Conservation (phyloP, 2,888 invertebrate genomes). For the Pherbina coryleti region DNA sequence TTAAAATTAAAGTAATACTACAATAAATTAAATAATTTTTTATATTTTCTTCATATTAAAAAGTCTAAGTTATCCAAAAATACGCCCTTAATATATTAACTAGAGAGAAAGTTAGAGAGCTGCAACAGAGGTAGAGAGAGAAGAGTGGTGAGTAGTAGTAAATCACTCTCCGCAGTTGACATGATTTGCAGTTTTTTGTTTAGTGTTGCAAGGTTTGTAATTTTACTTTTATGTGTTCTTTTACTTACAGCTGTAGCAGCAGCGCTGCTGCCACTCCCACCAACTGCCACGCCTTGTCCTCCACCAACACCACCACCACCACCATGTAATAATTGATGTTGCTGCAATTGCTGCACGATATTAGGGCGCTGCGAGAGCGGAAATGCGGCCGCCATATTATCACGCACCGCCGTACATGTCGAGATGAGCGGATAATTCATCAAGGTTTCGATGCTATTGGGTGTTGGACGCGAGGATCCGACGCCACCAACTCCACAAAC, state of each 20-base stretch:
- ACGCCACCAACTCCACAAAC: conserved; percentile 40
- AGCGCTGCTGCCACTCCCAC: conserved; percentile 14
- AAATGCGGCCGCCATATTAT: conserved; percentile 68
- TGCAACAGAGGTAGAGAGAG: conserved; percentile 31
- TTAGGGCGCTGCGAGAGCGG: conserved; percentile 69
- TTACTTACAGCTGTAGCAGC: conserved; percentile 66
- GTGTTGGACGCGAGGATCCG: conserved; percentile 55
- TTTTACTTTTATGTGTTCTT: not conserved
- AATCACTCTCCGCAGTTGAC: conserved; percentile 28
- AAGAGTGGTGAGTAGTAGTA: conserved; percentile 28
- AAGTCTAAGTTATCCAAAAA: conserved; percentile 6
- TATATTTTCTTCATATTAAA: not conserved
- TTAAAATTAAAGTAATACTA: not conserved
- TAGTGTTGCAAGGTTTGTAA: not conserved
- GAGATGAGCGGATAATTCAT: conserved; percentile 69
- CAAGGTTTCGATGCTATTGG: conserved; percentile 67
- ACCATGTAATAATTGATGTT: conserved; percentile 60
- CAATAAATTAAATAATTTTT: not conserved
- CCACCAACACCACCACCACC: conserved; percentile 45
- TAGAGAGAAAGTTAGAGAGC: conserved; percentile 11
- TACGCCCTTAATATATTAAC: not conserved
- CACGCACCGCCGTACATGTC: conserved; percentile 68
- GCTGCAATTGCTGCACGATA: conserved; percentile 69
- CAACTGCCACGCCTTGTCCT: not conserved
- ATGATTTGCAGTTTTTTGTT: conserved; percentile 5